Conservation (phyloP, 2,113 vertebrate species). For the Otis tarda region DNA sequence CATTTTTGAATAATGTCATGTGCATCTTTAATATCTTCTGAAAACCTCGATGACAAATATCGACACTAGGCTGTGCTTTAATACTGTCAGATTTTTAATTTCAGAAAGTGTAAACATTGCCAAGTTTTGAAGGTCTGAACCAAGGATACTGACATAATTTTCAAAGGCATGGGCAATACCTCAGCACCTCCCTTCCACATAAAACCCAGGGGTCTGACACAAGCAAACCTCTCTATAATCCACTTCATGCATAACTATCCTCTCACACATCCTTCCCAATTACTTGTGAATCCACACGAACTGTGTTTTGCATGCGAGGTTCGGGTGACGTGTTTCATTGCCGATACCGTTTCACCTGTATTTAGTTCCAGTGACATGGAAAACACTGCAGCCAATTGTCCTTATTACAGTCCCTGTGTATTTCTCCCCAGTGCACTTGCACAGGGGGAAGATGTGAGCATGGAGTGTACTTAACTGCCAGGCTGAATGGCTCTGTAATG, state of each 20-base stretch:
- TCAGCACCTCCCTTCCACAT: conserved; percentile 65
- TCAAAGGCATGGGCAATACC: conserved; percentile 68
- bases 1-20: conserved; percentile 45
- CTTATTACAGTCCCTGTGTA: conserved; percentile 76
- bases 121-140: conserved; percentile 80
- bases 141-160: conserved; percentile 83
- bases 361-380: conserved; percentile 78
- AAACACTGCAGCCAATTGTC: conserved; percentile 77
- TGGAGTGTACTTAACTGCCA: conserved; percentile 82
- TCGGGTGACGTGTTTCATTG: conserved; percentile 68
- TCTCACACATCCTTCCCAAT: conserved; percentile 10
- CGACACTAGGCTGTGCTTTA: conserved; percentile 56
- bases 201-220: conserved; percentile 69
- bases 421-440: conserved; percentile 75
- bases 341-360: conserved; percentile 75
- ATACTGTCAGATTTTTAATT: conserved; percentile 79
- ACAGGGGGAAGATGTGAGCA: conserved; percentile 71
- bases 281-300: background rate
- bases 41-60: conserved; percentile 64
- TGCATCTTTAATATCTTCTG: conserved; percentile 59
- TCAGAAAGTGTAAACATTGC: conserved; percentile 73
- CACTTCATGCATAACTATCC: conserved; percentile 49
- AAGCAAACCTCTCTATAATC: conserved; percentile 41
- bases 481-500: conserved; percentile 85
- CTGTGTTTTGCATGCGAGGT: conserved; percentile 57